These are phyloP conservation scores for Caenorhabditis inopinata DNA, from an alignment of 1,140 invertebrate genomes.

Conservation along the genomic window DNA sequence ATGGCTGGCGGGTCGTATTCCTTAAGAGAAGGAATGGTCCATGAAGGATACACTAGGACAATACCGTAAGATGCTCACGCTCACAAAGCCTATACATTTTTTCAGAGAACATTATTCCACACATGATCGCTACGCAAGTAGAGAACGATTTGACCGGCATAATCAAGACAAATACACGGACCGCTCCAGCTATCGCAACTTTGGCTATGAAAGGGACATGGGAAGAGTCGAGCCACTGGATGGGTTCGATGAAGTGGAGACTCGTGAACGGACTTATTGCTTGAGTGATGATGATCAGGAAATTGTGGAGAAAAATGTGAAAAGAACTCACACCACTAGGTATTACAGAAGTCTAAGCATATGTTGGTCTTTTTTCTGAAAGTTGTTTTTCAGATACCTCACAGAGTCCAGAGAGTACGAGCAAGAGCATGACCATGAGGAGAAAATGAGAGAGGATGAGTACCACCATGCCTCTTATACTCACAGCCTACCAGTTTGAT, in stretches of 20 bases:
- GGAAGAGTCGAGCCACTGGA: constrained; percentile 35
- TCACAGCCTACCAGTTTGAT: constrained; percentile 10
- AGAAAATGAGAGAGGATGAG: not conserved
- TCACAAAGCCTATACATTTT: no score
- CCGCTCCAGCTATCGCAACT: constrained; percentile 37
- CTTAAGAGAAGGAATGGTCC: constrained; percentile 27
- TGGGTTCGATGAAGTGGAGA: constrained; percentile 41
- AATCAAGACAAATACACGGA: constrained; percentile 1
- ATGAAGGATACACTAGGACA: not conserved
- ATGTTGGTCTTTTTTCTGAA: no score
- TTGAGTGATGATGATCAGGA: constrained; percentile 39
- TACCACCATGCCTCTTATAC: constrained; percentile 7
- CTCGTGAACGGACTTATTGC: constrained; percentile 13
- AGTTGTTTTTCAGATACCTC: not conserved
- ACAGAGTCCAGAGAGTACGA: not conserved
- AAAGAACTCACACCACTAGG: constrained; percentile 42
- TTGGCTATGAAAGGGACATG: constrained; percentile 40
- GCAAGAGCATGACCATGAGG: not conserved
- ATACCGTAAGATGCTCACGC: not conserved
- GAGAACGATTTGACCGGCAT: not conserved
- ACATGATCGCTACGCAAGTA: not conserved
- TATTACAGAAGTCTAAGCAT: not conserved
- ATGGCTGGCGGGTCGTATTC: constrained; percentile 34
- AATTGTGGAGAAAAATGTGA: constrained; percentile 37
- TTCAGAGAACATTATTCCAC: not conserved